These are phyloP conservation scores for Zaprionus ghesquierei DNA, from an alignment of 1,140 invertebrate species.

Conservation along the genomic window DNA sequence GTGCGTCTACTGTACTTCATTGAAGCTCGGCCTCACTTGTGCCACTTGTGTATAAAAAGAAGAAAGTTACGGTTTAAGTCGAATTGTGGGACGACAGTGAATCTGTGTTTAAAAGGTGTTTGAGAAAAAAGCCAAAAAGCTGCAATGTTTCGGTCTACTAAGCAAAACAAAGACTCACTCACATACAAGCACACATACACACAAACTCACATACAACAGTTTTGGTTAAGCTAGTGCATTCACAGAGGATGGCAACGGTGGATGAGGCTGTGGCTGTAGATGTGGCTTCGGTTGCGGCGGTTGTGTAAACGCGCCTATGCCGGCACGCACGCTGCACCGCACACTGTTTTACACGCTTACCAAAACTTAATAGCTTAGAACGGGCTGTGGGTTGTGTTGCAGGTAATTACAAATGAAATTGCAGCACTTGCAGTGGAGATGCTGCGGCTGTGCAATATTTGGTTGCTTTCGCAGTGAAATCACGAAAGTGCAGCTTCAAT, in stretches of 20 bases:
- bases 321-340: constrained; percentile 56
- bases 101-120: constrained; percentile 40
- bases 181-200: not conserved
- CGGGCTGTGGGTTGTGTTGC: constrained; percentile 50
- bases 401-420: constrained; percentile 64
- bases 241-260: constrained; percentile 14
- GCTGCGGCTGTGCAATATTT: constrained; percentile 41
- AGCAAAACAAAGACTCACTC: constrained; percentile 22
- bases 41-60: constrained; percentile 61
- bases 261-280: not conserved
- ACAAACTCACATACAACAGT: constrained; percentile 2
- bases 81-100: constrained; percentile 63
- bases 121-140: constrained; percentile 37
- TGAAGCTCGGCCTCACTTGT: not conserved
- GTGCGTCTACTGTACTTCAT: not conserved
- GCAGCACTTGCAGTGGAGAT: constrained; percentile 25
- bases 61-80: constrained; percentile 44
- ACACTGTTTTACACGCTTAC: constrained; percentile 25
- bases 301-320: constrained; percentile 1
- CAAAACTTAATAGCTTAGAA: constrained; percentile 71
- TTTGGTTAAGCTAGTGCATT: constrained; percentile 9
- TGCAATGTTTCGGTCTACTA: constrained; percentile 62
- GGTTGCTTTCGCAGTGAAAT: constrained; percentile 69
- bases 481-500: constrained; percentile 72
- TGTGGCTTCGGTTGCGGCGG: not conserved